These are phyloP conservation scores for Drosophila tanythrix DNA, from an alignment of 2,888 invertebrate genomes.

Conservation along the genomic window DNA sequence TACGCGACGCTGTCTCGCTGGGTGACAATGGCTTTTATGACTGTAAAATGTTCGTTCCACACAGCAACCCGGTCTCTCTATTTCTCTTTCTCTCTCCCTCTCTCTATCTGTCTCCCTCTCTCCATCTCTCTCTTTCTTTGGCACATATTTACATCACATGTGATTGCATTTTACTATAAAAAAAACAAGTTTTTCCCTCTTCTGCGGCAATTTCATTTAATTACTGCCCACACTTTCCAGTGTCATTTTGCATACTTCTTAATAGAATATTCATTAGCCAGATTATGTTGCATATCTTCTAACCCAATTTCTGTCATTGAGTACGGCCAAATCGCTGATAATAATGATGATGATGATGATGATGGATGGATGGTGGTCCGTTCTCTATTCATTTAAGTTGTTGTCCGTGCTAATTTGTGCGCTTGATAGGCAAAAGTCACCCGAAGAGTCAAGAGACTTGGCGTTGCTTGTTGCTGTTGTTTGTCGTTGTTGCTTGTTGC, in stretches of 20 bases:
- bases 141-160: conserved; percentile 55
- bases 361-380: conserved; percentile 33
- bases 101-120: neutral
- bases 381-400: conserved; percentile 72
- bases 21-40: conserved; percentile 54
- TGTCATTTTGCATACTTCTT: conserved; percentile 6
- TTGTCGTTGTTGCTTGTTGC: neutral
- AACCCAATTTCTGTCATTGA: conserved; percentile 43
- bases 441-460: conserved; percentile 56
- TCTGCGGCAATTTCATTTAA: conserved; percentile 29
- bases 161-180: conserved; percentile 38
- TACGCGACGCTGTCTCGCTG: conserved; percentile 16
- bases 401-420: conserved; percentile 67
- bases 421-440: conserved; percentile 73
- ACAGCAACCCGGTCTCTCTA: conserved; percentile 2
- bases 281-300: conserved; percentile 19
- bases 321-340: conserved; percentile 51
- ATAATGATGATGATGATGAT: conserved; percentile 24
- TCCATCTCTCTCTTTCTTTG: conserved; percentile 7
- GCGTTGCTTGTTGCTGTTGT: conserved; percentile 3
- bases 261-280: conserved; percentile 9
- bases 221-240: conserved; percentile 3
- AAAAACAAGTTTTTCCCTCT: conserved; percentile 30
- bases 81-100: neutral
- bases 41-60: conserved; percentile 54